Conservation (phyloP, 2,797 vertebrate species). For the Eleutherodactylus coqui region DNA sequence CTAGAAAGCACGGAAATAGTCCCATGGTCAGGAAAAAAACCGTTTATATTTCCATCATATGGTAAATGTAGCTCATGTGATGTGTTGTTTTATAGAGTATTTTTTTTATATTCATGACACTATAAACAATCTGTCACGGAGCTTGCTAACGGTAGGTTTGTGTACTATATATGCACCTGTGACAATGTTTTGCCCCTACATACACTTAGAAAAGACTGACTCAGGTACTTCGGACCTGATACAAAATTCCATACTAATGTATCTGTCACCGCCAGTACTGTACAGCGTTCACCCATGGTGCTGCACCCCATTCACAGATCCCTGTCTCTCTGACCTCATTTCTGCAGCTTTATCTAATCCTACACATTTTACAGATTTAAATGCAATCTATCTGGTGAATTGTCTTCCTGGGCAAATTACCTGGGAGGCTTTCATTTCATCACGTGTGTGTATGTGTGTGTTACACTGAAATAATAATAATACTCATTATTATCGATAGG, state of each 20-base stretch:
- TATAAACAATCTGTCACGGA: neutral
- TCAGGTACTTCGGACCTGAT: conserved; percentile 45
- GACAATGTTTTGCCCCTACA: conserved; percentile 46
- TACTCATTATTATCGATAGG: neutral
- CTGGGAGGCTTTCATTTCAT: conserved; percentile 9
- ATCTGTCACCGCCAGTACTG: conserved; percentile 55
- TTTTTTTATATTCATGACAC: neutral
- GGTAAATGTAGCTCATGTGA: neutral
- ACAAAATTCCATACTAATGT: conserved; percentile 41
- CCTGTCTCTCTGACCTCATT: conserved; percentile 66
- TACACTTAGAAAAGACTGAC: conserved; percentile 49
- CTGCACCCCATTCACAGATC: conserved; percentile 38
- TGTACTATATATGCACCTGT: conserved; percentile 33
- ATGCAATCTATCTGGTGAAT: conserved; percentile 45
- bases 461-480: neutral
- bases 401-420: conserved; percentile 25
- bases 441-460: neutral
- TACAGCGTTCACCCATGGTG: conserved; percentile 51
- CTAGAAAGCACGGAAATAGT: too few species aligned
- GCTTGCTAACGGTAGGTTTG: neutral
- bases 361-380: conserved; percentile 55
- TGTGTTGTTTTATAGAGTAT: neutral
- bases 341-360: conserved; percentile 60
- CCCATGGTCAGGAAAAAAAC: neutral
- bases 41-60: too few species aligned